A percentile compares a stretch with the other conserved stretches of the same genome.
phyloP scores from a whole-genome alignment of 2,888 invertebrate species.

The Muschampia plurimacula region DNA sequence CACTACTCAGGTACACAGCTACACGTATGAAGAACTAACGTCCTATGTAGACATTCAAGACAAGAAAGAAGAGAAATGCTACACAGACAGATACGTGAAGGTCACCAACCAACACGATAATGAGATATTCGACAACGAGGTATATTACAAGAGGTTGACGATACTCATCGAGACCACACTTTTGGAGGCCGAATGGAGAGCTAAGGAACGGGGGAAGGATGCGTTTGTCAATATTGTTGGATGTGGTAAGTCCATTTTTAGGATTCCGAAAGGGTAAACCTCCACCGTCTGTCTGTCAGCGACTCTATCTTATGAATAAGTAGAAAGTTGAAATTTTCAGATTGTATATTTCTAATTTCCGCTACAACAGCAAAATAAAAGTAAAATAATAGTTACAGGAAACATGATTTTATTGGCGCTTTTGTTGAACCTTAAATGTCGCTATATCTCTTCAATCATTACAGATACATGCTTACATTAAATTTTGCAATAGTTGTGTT shows the following conservation, averaged over 20 bases:
- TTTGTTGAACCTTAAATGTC: too few relatives aligned
- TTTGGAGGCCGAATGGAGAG: slow-evolving; percentile 85
- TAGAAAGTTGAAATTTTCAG: too few relatives aligned
- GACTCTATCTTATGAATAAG: too few relatives aligned
- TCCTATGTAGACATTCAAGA: slow-evolving; percentile 49
- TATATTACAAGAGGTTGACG: slow-evolving; percentile 71
- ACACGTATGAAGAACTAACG: slow-evolving; percentile 52
- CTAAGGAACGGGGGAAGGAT: slow-evolving; percentile 68
- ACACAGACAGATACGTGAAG: slow-evolving; percentile 48
- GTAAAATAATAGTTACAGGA: too few relatives aligned
- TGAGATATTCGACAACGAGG: slow-evolving; percentile 53
- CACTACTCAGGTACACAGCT: slow-evolving; percentile 53
- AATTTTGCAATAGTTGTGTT: too few relatives aligned
- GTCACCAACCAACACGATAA: slow-evolving; percentile 16
- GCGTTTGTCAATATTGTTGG: slow-evolving; percentile 88
- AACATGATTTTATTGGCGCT: too few relatives aligned
- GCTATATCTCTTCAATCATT: too few relatives aligned
- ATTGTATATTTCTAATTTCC: too few relatives aligned
- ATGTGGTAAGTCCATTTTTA: slow-evolving; percentile 69
- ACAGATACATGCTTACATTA: too few relatives aligned
- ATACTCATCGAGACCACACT: slow-evolving; percentile 86
- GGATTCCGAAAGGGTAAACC: too few relatives aligned
- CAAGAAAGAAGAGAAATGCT: slow-evolving; percentile 47
- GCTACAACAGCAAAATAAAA: too few relatives aligned
- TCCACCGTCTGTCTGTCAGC: too few relatives aligned